Percentiles rank a stretch among this genome's conserved stretches.
These are phyloP conservation scores for Formica exsecta DNA, from an alignment of 1,140 invertebrate genomes.

Conservation along the genomic window DNA sequence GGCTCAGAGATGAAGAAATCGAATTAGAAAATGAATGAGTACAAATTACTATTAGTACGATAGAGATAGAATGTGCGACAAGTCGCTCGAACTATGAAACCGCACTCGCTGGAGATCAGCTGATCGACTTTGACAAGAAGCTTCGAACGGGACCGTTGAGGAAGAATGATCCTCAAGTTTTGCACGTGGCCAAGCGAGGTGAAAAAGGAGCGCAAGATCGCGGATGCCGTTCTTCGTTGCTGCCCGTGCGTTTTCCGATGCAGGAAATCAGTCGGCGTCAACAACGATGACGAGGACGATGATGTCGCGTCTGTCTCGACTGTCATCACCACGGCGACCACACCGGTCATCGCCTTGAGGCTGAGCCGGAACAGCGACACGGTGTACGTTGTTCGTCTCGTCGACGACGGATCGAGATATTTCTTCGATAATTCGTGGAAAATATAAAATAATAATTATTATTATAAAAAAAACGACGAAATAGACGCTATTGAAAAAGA, in stretches of 20 bases:
- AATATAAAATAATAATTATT: constrained; percentile 21
- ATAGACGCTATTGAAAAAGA: background rate
- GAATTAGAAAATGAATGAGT: background rate
- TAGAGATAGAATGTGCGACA: background rate
- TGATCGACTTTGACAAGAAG: constrained; percentile 8
- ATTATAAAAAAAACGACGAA: background rate
- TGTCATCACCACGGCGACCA: constrained; percentile 74
- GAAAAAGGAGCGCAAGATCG: constrained; percentile 72
- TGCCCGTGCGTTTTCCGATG: constrained; percentile 84
- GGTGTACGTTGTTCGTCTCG: constrained; percentile 76
- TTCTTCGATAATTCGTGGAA: background rate
- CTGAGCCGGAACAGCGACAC: constrained; percentile 75
- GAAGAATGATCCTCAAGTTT: constrained; percentile 82
- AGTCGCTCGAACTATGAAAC: background rate
- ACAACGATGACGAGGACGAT: constrained; percentile 47
- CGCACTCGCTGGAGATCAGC: constrained; percentile 2
- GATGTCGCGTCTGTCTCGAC: constrained; percentile 67
- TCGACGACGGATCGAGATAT: background rate
- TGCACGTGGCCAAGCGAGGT: constrained; percentile 79
- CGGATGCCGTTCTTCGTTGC: constrained; percentile 80
- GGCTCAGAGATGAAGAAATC: background rate
- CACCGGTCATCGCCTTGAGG: constrained; percentile 82
- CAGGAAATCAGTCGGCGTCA: constrained; percentile 78
- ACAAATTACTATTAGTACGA: background rate
- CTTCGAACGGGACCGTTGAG: constrained; percentile 39